These are phyloP conservation scores for Hypena proboscidalis DNA, from an alignment of 2,888 invertebrate species.

Conservation along the genomic window DNA sequence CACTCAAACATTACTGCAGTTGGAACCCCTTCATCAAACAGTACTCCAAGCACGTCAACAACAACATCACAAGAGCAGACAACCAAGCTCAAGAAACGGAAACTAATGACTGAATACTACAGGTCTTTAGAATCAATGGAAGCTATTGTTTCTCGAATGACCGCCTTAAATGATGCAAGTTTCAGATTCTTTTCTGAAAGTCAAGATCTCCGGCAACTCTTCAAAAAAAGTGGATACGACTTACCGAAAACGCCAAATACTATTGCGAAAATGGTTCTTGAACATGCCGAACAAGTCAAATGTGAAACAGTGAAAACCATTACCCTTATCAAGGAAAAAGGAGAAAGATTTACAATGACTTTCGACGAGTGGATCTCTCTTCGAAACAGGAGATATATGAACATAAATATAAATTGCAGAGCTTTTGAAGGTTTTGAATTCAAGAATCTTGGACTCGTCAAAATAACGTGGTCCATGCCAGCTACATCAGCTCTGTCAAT, in stretches of 20 bases:
- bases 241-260: slow-evolving; percentile 4
- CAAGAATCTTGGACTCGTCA: slow-evolving; percentile 12
- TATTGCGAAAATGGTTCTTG: slow-evolving; percentile 13
- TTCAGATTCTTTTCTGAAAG: slow-evolving; percentile 4
- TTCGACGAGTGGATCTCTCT: slow-evolving; percentile 7
- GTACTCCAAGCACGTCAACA: slow-evolving; percentile 1
- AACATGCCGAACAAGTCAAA: slow-evolving; percentile 10
- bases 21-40: not conserved
- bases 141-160: slow-evolving; percentile 3
- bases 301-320: slow-evolving; percentile 8
- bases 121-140: slow-evolving; percentile 4
- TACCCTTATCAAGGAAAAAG: slow-evolving; percentile 6
- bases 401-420: slow-evolving; percentile 7
- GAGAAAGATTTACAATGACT: slow-evolving; percentile 9
- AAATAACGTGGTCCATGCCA: slow-evolving; percentile 10
- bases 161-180: slow-evolving; percentile 5
- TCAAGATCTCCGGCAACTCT: slow-evolving; percentile 9
- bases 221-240: slow-evolving; percentile 6
- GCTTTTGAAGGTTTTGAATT: slow-evolving; percentile 4
- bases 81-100: no score
- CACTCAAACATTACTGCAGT: slow-evolving; percentile 4
- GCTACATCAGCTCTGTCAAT: slow-evolving; percentile 7
- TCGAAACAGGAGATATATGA: slow-evolving; percentile 9
- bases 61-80: no score
- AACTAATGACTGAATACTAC: not conserved